Conservation (phyloP, 2,797 vertebrate species). For the Tympanoctomys barrerae region DNA sequence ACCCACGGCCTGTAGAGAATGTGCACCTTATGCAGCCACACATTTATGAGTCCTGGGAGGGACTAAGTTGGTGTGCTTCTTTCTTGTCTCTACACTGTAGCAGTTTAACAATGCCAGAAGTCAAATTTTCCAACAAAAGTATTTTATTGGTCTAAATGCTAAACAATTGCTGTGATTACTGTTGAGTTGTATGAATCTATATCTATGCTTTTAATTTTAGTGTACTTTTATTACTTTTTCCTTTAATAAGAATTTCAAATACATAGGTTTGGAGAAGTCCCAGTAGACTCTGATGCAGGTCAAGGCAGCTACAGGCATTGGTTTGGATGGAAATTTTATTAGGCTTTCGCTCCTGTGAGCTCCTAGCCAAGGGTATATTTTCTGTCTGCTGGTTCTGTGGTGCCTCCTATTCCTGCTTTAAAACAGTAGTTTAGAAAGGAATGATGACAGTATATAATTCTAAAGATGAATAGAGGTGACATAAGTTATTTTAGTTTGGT, state of each 20-base stretch:
- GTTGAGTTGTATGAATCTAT: constrained; percentile 53
- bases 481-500: not conserved
- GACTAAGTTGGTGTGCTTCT: not conserved
- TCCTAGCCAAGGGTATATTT: accelerated
- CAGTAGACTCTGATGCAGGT: not conserved
- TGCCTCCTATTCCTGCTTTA: not conserved
- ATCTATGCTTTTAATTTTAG: not conserved
- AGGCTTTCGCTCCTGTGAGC: accelerated
- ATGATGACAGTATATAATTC: not conserved
- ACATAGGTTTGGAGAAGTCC: not conserved
- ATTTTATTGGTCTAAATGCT: constrained; percentile 14
- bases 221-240: constrained; percentile 4
- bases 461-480: not conserved
- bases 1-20: not conserved
- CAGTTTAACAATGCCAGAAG: constrained; percentile 8
- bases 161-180: constrained; percentile 26
- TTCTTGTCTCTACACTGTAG: not conserved
- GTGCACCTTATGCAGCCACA: not conserved
- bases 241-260: constrained; percentile 28
- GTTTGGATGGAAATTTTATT: not conserved
- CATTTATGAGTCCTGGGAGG: not conserved
- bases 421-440: not conserved
- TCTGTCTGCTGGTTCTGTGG: not conserved
- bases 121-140: not conserved
- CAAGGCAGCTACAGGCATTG: accelerated